These are phyloP conservation scores for Pelecanus crispus DNA, from an alignment of 2,113 vertebrate genomes.

Conservation along the genomic window DNA sequence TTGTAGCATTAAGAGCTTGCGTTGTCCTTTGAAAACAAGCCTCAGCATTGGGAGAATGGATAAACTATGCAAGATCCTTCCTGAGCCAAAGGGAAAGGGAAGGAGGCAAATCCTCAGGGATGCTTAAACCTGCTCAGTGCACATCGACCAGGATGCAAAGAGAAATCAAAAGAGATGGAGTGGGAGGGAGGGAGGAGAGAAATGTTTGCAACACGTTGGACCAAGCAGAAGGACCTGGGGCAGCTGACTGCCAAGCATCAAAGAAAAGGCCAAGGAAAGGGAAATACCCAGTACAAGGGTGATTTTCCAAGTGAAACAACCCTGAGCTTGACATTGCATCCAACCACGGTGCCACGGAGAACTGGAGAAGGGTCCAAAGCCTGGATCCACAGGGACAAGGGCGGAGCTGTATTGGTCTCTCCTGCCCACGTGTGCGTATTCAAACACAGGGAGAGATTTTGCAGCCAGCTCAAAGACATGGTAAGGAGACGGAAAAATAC, in stretches of 20 bases:
- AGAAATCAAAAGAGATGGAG: neutral
- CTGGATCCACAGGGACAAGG: neutral
- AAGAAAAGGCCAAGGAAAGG: neutral
- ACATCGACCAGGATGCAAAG: neutral
- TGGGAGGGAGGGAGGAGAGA: neutral
- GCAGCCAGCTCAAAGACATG: neutral
- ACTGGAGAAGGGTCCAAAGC: neutral
- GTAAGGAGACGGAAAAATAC: neutral
- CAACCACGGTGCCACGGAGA: fast-evolving
- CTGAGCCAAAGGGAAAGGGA: neutral
- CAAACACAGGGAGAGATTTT: neutral
- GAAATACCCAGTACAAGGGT: neutral
- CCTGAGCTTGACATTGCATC: neutral
- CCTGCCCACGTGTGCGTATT: neutral
- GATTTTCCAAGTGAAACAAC: neutral
- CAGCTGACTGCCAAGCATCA: neutral
- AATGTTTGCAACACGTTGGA: neutral
- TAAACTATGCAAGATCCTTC: neutral
- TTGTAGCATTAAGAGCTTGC: neutral
- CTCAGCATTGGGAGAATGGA: neutral
- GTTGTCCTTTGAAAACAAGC: neutral
- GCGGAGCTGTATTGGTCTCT: neutral
- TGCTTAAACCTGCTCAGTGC: neutral
- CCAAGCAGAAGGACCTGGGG: neutral
- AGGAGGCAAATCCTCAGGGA: neutral